These are phyloP conservation scores for Trachythela sp. DNA, from an alignment of 64 coral and sea anemone species.

Conservation along the genomic window DNA sequence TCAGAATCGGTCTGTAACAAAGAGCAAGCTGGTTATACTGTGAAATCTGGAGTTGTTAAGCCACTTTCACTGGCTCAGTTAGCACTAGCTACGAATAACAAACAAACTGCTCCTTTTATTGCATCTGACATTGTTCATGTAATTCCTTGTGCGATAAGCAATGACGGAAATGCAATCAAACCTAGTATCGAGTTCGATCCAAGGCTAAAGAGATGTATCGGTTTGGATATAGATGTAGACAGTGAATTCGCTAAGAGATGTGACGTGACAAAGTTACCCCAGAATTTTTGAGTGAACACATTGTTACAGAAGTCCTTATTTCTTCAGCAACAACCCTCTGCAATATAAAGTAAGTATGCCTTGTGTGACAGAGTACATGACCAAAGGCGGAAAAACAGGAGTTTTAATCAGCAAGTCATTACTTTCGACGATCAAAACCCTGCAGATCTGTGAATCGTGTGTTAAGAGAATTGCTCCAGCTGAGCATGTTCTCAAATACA, in stretches of 20 bases:
- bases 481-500: constrained; percentile 20
- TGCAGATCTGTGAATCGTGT: constrained; percentile 17
- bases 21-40: no score
- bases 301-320: constrained; percentile 38
- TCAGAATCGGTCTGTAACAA: no score
- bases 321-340: constrained; percentile 42
- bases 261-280: neutral
- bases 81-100: no score
- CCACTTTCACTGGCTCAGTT: no score
- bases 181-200: constrained; percentile 41
- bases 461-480: neutral
- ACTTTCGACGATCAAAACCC: neutral
- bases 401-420: neutral
- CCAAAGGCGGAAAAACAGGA: constrained; percentile 33
- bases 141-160: constrained; percentile 36
- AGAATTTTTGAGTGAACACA: constrained; percentile 38
- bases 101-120: neutral
- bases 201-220: neutral
- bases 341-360: constrained; percentile 44
- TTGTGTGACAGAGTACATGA: constrained; percentile 24
- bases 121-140: constrained; percentile 26
- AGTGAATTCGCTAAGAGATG: neutral
- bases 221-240: no score
- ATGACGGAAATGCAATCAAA: constrained; percentile 46
- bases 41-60: no score